Conservation (phyloP, 1,140 invertebrate species). For the Bombus polaris region DNA sequence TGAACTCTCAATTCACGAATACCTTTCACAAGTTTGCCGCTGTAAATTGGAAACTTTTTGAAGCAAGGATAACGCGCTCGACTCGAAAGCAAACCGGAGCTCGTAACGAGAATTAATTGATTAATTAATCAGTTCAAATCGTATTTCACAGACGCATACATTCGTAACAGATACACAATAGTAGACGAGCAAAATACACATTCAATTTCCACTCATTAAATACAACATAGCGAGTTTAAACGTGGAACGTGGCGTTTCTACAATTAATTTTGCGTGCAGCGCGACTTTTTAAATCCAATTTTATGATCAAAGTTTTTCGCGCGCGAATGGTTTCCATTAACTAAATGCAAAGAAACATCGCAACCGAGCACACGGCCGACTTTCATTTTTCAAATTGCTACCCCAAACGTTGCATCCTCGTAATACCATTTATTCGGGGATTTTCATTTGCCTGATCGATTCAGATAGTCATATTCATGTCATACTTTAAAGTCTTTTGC, state of each 20-base stretch:
- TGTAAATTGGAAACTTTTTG: too few species aligned
- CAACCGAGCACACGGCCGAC: background rate
- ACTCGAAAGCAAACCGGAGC: too few species aligned
- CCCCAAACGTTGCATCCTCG: background rate
- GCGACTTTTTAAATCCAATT: constrained; percentile 10
- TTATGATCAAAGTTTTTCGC: constrained; percentile 13
- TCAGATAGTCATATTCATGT: too few species aligned
- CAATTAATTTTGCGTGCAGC: constrained; percentile 1
- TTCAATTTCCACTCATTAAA: background rate
- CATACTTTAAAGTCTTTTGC: background rate
- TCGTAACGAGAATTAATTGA: too few species aligned
- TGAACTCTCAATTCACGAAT: too few species aligned
- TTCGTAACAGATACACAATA: too few species aligned
- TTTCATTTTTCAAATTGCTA: constrained; percentile 20
- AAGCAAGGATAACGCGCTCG: too few species aligned
- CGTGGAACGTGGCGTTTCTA: background rate
- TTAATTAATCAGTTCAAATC: too few species aligned
- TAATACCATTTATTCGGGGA: background rate
- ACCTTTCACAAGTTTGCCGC: too few species aligned
- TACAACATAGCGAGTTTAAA: background rate
- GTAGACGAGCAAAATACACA: background rate
- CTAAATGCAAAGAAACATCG: constrained; percentile 9
- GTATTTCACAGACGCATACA: too few species aligned
- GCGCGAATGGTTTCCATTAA: background rate
- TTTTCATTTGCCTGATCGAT: background rate